Evolutionary conservation across 2,888 invertebrate species (phyloP).

Genomic region (Melieria omissa): DNA sequence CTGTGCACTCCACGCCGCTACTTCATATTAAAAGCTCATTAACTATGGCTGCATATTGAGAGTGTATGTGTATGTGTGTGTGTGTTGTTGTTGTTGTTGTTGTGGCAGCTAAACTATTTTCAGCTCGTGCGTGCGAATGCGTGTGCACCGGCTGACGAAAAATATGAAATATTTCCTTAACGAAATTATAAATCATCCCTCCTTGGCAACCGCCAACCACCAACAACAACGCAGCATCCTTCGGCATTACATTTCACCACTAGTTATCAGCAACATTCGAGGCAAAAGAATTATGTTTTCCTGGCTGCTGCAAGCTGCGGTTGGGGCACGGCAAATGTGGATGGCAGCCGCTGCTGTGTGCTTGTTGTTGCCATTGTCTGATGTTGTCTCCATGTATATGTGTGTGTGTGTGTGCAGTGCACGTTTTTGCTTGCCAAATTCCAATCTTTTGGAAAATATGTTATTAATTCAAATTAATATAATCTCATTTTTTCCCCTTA

Average conservation of each 20-base stretch:
- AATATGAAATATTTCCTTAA: slow-evolving; percentile 23
- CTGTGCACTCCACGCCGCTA: too few relatives aligned
- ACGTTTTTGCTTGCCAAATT: slow-evolving; percentile 42
- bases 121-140: background rate
- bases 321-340: too few relatives aligned
- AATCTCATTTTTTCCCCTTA: slow-evolving; percentile 52
- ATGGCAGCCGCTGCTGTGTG: background rate
- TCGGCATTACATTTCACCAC: too few relatives aligned
- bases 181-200: slow-evolving; percentile 36
- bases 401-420: slow-evolving; percentile 14
- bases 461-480: slow-evolving; percentile 64
- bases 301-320: too few relatives aligned
- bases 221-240: background rate
- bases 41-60: slow-evolving; percentile 6
- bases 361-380: background rate
- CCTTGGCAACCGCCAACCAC: background rate
- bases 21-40: slow-evolving; percentile 26
- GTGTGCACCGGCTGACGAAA: slow-evolving; percentile 10
- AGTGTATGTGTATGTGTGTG: too few relatives aligned
- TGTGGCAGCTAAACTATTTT: background rate
- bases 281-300: too few relatives aligned
- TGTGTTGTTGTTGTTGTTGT: too few relatives aligned
- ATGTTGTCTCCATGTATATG: background rate
- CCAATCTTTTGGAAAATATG: slow-evolving; percentile 56
- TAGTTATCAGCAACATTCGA: too few relatives aligned